Base-by-base conservation (phyloP, 2,113 vertebrate species). In the Vidua chalybeata region DNA sequence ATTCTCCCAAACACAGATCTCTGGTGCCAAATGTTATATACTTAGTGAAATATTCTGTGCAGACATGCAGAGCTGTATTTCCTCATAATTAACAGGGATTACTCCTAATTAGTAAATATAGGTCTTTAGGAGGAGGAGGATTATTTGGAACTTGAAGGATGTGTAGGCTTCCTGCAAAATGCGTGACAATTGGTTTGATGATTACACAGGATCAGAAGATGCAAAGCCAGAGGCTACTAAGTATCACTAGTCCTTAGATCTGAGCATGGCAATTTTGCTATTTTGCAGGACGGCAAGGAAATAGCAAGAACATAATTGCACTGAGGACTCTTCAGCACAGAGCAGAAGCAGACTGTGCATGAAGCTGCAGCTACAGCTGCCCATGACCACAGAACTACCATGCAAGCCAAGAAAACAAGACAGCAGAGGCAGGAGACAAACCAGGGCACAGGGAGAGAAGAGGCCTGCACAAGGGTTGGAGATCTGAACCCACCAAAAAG, bases 11-110 rank as follows among this genome's bases (percentile, higher is more conserved):
- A 33, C 92, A 74, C 30, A 93, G 67, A 33, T 81, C 80, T 87
- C 43, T 81, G 54, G 73, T 95, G 85, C 87, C 94, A 96, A 95
- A 95, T 84, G 87, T 93, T 78, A 86, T 52, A 46, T 26, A 31
- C 24, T 68, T 28, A 45, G 46, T 64, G 59, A 95, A 78, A 76
- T 55, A 77, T 55, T 94, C 80, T 80, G 68, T 84, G 43, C 59
- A 73, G 39, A 91, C 20, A 41, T 27, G 56, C 51, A 54, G 54
- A 54, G 31, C 66, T 76, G 51, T 15, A 35, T 94, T 97, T 94
- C 87, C 85, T 84, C 56, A n/a, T 75, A 92, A 95, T 86, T 96
- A 92, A 33, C 48, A 86, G 23, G 72, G 31, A 75, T 87, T 63
- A 58, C 15, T 74, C 30, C 37, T 62, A 68, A 92, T 80, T 52